Evolutionary conservation across 2,797 vertebrate species (phyloP), one percentile per base, ranked within the genome.

Genomic region (Coluber constrictor): DNA sequence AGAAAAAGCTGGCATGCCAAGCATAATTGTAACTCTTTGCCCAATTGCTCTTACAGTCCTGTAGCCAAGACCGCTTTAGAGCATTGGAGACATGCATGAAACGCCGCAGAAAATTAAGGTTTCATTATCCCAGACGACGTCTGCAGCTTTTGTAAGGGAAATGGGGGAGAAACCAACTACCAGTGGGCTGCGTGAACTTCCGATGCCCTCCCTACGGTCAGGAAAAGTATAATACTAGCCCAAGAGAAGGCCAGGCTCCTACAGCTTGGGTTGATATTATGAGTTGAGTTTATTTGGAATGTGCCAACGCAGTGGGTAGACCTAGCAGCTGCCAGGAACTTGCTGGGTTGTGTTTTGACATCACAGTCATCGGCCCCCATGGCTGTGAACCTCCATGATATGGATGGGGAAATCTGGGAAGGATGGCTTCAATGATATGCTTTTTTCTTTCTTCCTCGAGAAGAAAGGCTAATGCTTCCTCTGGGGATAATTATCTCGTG

Each of bases 191-290:
- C 47, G 90, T 97, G 96, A 97, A 95, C 96, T 96, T 97, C 95
- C 95, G 95, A 92, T 61, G 32, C 79, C 25, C 91, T 92, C 95
- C 86, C 92, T 0, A 3, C 57, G 37, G 0, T 95, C 90, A 95
- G 93, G 70, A 90, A 3, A 59, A 89, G 96, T 94, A 29, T 96
- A 97, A 97, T 97, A 97, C 97, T 97, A 97, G 95, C 93, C 91
- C 18, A 23, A 63, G 1, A 59, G 94, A 97, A 91, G 90, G 96
- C 96, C 95, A 96, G 95, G 91, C 94, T 92, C 92, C 94, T 32
- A 93, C 94, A 20, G 92, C 94, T 94, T 4, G 4, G 94, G 92
- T 91, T 97, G 95, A 92, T 96, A 96, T 93, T 96, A 94, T 94
- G 87, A 59, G 93, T 96, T 94, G 70, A 63, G 25, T 88, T 93